Base-by-base conservation (phyloP, 2,888 invertebrate species). In the Agonum fuliginosum region DNA sequence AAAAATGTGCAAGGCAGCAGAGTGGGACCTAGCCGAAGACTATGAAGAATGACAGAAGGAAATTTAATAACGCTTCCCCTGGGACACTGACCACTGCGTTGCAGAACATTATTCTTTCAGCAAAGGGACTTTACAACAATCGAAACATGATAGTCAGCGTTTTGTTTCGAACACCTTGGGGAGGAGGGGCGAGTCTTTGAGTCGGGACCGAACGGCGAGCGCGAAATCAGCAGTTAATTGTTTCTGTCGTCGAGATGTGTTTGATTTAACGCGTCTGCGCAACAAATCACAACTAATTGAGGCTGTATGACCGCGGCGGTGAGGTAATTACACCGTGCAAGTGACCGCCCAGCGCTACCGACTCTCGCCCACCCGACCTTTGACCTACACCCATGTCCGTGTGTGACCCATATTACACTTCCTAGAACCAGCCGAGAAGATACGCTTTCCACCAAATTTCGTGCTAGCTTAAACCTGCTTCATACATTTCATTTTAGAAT, bases 301-400 rank as follows among this genome's bases (percentile, higher is more conserved):
- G 72, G 72, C 58, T 14, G 72, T 46, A 54, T 41, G 58, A 72
- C 17, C 37, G 20, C 62, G 43, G 62, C 74, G 14, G 67, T 51
- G 74, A 24, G 48, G 67, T 75, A 75, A 75, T 75, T 75, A 67
- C 67, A 75, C 14, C 51, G 67, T 75, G 75, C 75, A 75, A 67
- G 75, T 75, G 75, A 75, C 75, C 67, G 75, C 75, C 75, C 75
- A 75, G 43, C 34, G 75, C 75, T 75, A 75, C 75, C 75, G 73
- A 62, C 43, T 12, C 5, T 20, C 14, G 46, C 17, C 43, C 43
- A 43, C 24, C 27, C 27, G 17, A 75, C 75, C 75, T 48, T 24
- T 75, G 67, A 75, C 75, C 75, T 34, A 10, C 22, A 20, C 24
- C 69, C 22, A 43, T 22, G 37, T 37, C 10, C 14, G n/a, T 37